These are phyloP conservation scores for Montifringilla adamsi DNA, from an alignment of 2,113 vertebrate genomes.

Conservation along the genomic window DNA sequence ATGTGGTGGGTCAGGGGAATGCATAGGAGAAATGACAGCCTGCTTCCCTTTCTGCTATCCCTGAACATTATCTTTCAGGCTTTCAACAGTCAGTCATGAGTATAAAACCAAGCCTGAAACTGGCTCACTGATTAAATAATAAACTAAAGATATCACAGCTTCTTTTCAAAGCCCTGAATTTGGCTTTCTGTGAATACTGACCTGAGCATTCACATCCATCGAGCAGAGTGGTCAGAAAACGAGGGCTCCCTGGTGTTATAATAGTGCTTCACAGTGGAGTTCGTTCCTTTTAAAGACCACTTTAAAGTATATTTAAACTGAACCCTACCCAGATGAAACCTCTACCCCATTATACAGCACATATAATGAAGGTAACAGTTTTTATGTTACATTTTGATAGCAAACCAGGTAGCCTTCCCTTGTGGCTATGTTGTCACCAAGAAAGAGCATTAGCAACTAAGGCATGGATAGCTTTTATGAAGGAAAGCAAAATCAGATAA, in stretches of 20 bases:
- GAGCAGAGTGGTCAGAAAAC: slow-evolving; percentile 25
- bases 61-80: neutral
- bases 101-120: slow-evolving; percentile 26
- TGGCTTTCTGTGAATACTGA: slow-evolving; percentile 31
- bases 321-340: neutral
- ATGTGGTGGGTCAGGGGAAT: slow-evolving; percentile 44
- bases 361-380: neutral
- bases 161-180: slow-evolving; percentile 34
- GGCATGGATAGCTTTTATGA: neutral
- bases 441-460: neutral
- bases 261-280: slow-evolving; percentile 4
- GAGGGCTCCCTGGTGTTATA: slow-evolving; percentile 2
- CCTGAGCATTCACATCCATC: neutral
- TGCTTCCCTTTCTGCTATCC: slow-evolving; percentile 3
- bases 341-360: neutral
- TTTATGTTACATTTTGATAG: neutral
- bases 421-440: neutral
- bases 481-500: neutral
- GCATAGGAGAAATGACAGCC: slow-evolving; percentile 30
- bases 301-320: slow-evolving; percentile 43
- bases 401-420: neutral
- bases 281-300: slow-evolving; percentile 24
- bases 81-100: slow-evolving; percentile 21
- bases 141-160: slow-evolving; percentile 15
- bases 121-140: slow-evolving; percentile 32